Evolutionary conservation across 2,888 invertebrate genomes (phyloP), one percentile per base, ranked within the genome.

Genomic region (Lacanobia wlatinum): DNA sequence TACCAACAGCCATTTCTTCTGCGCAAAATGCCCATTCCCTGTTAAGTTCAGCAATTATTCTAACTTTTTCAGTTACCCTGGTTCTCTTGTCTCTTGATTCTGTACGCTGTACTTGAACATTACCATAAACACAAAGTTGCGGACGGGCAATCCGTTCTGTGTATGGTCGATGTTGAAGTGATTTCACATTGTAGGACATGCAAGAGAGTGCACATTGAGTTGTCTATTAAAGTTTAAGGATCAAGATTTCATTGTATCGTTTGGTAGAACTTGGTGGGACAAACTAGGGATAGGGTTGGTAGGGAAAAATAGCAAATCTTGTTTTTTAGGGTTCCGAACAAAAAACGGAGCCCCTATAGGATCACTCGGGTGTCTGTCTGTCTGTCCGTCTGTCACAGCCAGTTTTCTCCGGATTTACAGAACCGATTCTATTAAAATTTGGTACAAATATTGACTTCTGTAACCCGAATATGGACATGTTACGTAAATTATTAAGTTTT

Each of bases 201-300:
- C 63, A 70, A 55, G 66, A 23, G 63, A 55, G 48, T 8, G 12
- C 5, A 73, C 84, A 85, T 84, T 85, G 84, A 84, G 69, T 82
- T 84, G 84, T 84, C 84, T 84, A 84, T 86, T 84, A 85, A 71
- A 53, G 48, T 48, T 34, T 18, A 73, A 65, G 68, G 56, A 84
- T 85, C 84, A 85, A 85, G 84, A 85, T 85, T 86, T 74, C 68
- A 85, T 85, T 84, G 86, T 84, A 58, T 61, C 53, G 52, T 59
- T 9, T 18, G 16, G 23, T 60, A 43, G 9, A 2, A 75, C 73
- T 7, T 18, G 12, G 23, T 60, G 21, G 9, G 6, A 77, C 74
- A 70, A 71, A 79, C 34, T 61, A 60, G 34, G 56, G 3, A 23
- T 61, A 73, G 64, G 70, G 40, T 63, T 48, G 60, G 12, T 59